Base-by-base conservation (phyloP, 2,888 invertebrate species). In the Bombylius discolor region DNA sequence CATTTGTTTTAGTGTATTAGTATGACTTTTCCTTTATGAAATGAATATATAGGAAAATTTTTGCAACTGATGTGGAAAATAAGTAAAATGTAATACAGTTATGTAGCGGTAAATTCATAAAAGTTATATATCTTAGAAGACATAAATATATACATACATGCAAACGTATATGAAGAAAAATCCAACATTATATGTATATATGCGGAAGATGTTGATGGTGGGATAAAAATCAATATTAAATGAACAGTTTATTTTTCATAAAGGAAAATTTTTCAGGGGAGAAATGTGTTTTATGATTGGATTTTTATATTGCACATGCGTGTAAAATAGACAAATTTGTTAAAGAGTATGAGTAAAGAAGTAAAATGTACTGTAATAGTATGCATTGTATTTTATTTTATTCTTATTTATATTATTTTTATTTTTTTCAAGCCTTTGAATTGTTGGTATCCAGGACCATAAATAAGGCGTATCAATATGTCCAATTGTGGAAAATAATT, bases 401-500 rank as follows among this genome's bases (percentile, higher is more conserved):
- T 23, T 23, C 23, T 23, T 23, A 23, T 23, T 23, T 23, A 1
- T 23, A 1, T 23, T 23, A 23, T 23, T 23, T 23, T 23, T 23
- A 23, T 23, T 23, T 23, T 23, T 23, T 23, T 23, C 3, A 23
- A 23, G 23, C 23, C 23, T 42, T 42, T 11, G 39, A 42, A 42
- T 42, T 42, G 39, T 8, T 42, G 12, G 8, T 11, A 42, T 42
- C 39, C 39, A 42, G 12, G 11, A 42, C 39, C 39, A 42, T 42
- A 42, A 42, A 42, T 42, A 66, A 66, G 59, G 69, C 72, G 70
- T 72, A 73, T 70, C 72, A 72, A 73, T 73, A 71, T 73, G 73
- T 73, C 72, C 70, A 73, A 73, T 72, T 71, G 73, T 73, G 72
- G 72, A 73, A 73, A 72, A 72, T 73, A 72, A 73, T 73, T 73